phyloP scores from a whole-genome alignment of 2,113 vertebrate genomes.

The Phrynocephalus versicolor region DNA sequence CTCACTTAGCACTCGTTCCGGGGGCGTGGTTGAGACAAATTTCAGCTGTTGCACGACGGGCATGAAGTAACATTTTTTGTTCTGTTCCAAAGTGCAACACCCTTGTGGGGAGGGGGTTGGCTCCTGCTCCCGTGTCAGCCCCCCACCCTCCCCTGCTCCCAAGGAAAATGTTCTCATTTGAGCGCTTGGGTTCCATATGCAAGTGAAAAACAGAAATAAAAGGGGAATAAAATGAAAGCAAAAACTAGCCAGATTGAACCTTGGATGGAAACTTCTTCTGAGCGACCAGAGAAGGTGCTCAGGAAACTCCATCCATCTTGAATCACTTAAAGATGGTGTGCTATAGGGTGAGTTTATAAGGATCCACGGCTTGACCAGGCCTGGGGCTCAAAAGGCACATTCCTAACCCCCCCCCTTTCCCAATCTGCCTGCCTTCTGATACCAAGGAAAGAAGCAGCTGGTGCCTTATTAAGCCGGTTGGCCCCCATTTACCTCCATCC shows the following conservation, averaged over 20 bases:
- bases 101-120: not conserved
- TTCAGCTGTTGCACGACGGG: too few relatives aligned
- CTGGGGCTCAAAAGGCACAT: not conserved
- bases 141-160: not conserved
- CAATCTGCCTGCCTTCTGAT: too few relatives aligned
- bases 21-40: too few relatives aligned
- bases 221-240: too few relatives aligned
- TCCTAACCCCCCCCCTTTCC: not conserved
- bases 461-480: slow-evolving; percentile 35
- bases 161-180: not conserved
- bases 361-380: fast-evolving
- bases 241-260: not conserved
- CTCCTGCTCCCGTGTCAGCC: not conserved
- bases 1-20: too few relatives aligned
- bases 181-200: too few relatives aligned
- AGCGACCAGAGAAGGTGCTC: not conserved
- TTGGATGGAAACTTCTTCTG: not conserved
- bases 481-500: not conserved
- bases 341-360: not conserved
- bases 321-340: slow-evolving; percentile 7
- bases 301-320: not conserved
- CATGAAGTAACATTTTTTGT: too few relatives aligned
- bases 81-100: too few relatives aligned
- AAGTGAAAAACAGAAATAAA: not conserved
- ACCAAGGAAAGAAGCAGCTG: slow-evolving; percentile 11